A percentile compares a stretch with the other conserved stretches of the same genome.
Evolutionary conservation across 1,140 invertebrate species (phyloP).

Genomic region (Halictus rubicundus): DNA sequence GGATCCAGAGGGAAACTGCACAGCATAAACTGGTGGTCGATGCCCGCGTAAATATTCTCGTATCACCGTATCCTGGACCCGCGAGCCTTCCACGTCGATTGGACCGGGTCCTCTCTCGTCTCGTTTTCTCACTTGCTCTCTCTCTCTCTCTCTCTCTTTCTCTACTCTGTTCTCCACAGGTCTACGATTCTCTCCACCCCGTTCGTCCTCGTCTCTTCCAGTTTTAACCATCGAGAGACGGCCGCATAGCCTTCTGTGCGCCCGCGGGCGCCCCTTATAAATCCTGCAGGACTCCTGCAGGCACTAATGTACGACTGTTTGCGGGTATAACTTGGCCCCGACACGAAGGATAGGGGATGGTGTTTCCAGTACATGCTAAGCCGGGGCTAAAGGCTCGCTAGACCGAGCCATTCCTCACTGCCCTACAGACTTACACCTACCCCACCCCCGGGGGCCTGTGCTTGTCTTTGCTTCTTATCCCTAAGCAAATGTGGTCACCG

Average conservation of each 20-base stretch:
- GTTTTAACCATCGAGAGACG: constrained; percentile 71
- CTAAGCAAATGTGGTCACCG: constrained; percentile 75
- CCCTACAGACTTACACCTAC: constrained; percentile 72
- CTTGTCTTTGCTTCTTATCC: constrained; percentile 78
- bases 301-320: constrained; percentile 82
- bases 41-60: constrained; percentile 42
- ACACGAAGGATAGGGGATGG: constrained; percentile 78
- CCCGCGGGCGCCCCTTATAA: constrained; percentile 77
- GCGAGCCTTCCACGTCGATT: constrained; percentile 31
- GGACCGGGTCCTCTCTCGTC: neutral
- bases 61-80: constrained; percentile 33
- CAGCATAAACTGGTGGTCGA: constrained; percentile 23
- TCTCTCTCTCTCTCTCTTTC: constrained; percentile 15
- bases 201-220: constrained; percentile 61
- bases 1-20: constrained; percentile 25
- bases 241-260: constrained; percentile 65
- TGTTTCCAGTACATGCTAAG: constrained; percentile 78
- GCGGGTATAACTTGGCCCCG: constrained; percentile 80
- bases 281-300: constrained; percentile 79
- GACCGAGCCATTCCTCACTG: constrained; percentile 79
- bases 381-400: constrained; percentile 78
- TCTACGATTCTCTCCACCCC: neutral
- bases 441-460: constrained; percentile 47
- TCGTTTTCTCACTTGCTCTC: neutral
- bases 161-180: constrained; percentile 7